Evolutionary conservation across 2,113 vertebrate species (phyloP), one percentile per base, ranked within the genome.

Genomic region (Sinosuthora webbiana): DNA sequence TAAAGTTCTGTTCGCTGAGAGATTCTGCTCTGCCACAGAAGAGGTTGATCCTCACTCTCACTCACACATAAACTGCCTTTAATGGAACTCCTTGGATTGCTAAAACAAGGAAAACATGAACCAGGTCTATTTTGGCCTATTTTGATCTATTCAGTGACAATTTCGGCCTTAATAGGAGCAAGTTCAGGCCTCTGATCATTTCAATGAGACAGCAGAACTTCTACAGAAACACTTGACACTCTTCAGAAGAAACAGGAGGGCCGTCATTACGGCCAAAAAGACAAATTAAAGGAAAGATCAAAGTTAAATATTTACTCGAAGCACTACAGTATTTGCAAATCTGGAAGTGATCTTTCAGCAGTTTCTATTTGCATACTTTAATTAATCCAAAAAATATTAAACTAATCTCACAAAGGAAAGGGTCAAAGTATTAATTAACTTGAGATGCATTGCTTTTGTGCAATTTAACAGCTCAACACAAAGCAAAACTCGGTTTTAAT

Each of bases 341-440:
- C 93, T 83, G 65, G 91, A 95, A 95, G 75, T 12, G 42, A 97
- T 97, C 96, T 96, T 91, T 83, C 84, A 87, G 85, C 89, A 95
- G 86, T 94, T 97, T 93, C 89, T 86, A 97, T 96, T 97, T 97
- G 95, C 96, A 96, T 93, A 90, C 90, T 97, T 96, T 97, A 97
- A 97, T 97, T 97, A 97, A 97, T 95, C 96, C 87, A 92, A 95
- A 97, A 97, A 97, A 97, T 94, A 97, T 96, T 97, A 96, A 95
- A 95, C 90, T 95, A 97, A 96, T 95, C 95, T 97, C 94, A 96
- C 87, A 97, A 97, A 95, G 84, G 73, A 85, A 97, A 95, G 93
- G 97, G 97, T 95, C 96, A 95, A 88, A 91, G 80, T 97, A 96
- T 95, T 97, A 97, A 98, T 98, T 97, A 97, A 97, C 95, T 97